Conservation (phyloP, 2,888 invertebrate genomes). For the Lypha dubia region DNA sequence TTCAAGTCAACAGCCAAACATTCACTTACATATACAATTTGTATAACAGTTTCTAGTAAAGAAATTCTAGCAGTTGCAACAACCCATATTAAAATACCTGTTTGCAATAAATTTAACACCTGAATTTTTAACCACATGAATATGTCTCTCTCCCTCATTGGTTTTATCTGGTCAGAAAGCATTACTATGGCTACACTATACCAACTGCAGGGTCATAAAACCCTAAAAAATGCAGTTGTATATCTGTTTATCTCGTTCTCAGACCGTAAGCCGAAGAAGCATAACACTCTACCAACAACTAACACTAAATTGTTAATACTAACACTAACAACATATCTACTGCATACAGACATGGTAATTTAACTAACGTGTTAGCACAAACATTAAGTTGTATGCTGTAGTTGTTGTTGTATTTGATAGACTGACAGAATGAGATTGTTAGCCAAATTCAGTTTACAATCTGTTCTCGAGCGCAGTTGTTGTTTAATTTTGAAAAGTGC, state of each 20-base stretch:
- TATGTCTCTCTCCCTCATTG: slow-evolving; percentile 29
- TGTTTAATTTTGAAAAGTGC: slow-evolving; percentile 59
- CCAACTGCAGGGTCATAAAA: slow-evolving; percentile 19
- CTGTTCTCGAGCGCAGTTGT: slow-evolving; percentile 77
- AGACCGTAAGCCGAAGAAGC: background rate
- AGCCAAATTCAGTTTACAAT: slow-evolving; percentile 76
- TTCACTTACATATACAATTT: background rate
- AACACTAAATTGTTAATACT: background rate
- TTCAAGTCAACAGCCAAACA: slow-evolving; percentile 11
- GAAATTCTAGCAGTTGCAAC: slow-evolving; percentile 8
- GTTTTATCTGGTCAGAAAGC: slow-evolving; percentile 27
- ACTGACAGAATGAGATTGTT: slow-evolving; percentile 51
- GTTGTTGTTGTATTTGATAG: slow-evolving; percentile 18
- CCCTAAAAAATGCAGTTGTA: slow-evolving; percentile 15
- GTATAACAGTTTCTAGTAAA: slow-evolving; percentile 1
- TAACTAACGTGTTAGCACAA: slow-evolving; percentile 50
- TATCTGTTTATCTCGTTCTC: slow-evolving; percentile 50
- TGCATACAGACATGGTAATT: slow-evolving; percentile 29
- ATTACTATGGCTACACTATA: slow-evolving; percentile 60
- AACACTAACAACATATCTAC: slow-evolving; percentile 5
- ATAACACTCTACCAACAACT: slow-evolving; percentile 15
- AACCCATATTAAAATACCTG: slow-evolving; percentile 36
- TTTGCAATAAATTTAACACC: slow-evolving; percentile 40
- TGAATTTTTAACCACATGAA: slow-evolving; percentile 13
- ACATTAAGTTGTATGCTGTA: slow-evolving; percentile 20